phyloP scores from a whole-genome alignment of 2,113 vertebrate species.

The Leptosomus discolor region DNA sequence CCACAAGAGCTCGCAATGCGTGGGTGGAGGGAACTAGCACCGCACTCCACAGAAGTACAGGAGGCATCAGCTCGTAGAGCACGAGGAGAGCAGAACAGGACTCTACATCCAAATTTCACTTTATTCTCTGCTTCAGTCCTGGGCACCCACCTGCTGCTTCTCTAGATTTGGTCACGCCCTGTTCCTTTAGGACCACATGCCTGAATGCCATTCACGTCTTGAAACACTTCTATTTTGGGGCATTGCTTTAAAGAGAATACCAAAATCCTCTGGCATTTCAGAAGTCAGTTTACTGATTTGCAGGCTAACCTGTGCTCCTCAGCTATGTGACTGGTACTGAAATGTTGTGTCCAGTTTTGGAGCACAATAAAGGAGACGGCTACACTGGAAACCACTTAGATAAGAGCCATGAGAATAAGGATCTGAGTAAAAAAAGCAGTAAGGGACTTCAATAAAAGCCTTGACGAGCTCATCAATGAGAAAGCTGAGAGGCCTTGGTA shows the following conservation, averaged over 20 bases:
- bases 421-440: background rate
- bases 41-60: background rate
- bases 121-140: background rate
- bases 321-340: background rate
- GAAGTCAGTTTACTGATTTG: background rate
- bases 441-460: background rate
- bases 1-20: background rate
- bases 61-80: accelerated
- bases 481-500: background rate
- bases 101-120: background rate
- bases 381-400: background rate
- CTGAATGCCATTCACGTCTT: background rate
- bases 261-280: background rate
- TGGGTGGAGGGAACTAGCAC: accelerated
- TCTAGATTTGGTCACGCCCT: background rate
- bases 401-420: background rate
- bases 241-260: background rate
- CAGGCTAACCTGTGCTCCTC: background rate
- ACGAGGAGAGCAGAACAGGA: background rate
- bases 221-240: background rate
- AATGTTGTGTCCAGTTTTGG: background rate
- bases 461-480: background rate
- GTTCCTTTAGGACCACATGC: background rate
- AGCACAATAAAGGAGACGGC: background rate
- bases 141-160: background rate